A percentile compares a stretch with the other conserved stretches of the same genome.
These are phyloP conservation scores for Ibycter americanus DNA, from an alignment of 2,797 vertebrate genomes.

Conservation along the genomic window DNA sequence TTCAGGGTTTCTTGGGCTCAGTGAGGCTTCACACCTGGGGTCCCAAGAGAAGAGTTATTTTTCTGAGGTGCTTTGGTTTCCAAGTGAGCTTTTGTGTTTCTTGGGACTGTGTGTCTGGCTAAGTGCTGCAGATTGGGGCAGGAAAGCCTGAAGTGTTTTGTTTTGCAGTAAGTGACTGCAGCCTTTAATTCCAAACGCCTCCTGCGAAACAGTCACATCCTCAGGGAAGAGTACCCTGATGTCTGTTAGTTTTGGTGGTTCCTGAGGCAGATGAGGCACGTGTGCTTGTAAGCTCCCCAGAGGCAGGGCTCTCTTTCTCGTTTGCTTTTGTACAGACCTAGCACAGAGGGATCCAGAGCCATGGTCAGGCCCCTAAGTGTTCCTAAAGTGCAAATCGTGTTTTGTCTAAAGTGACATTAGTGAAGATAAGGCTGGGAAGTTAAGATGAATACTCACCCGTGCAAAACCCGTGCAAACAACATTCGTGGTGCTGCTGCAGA, in stretches of 20 bases:
- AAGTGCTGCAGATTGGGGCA: background rate
- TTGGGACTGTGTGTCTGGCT: background rate
- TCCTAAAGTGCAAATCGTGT: rapidly evolving
- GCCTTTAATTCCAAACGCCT: background rate
- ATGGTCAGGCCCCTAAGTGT: rapidly evolving
- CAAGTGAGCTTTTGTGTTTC: background rate
- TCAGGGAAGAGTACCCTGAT: background rate
- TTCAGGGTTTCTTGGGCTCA: background rate
- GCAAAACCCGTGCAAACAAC: background rate
- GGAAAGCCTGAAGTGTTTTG: background rate
- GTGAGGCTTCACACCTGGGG: background rate
- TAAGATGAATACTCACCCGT: background rate
- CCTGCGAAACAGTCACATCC: background rate
- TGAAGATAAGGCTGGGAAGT: background rate
- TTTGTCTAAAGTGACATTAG: background rate
- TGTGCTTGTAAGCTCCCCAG: background rate
- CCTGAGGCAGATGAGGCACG: background rate
- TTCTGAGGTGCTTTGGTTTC: background rate
- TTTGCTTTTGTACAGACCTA: background rate
- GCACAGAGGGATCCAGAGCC: background rate
- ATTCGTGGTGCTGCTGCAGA: background rate
- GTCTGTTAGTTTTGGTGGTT: background rate
- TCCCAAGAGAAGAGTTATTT: background rate
- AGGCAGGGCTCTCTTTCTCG: background rate
- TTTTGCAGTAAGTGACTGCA: background rate